These are phyloP conservation scores for Temnothorax nylanderi DNA, from an alignment of 1,140 invertebrate species.

Conservation along the genomic window DNA sequence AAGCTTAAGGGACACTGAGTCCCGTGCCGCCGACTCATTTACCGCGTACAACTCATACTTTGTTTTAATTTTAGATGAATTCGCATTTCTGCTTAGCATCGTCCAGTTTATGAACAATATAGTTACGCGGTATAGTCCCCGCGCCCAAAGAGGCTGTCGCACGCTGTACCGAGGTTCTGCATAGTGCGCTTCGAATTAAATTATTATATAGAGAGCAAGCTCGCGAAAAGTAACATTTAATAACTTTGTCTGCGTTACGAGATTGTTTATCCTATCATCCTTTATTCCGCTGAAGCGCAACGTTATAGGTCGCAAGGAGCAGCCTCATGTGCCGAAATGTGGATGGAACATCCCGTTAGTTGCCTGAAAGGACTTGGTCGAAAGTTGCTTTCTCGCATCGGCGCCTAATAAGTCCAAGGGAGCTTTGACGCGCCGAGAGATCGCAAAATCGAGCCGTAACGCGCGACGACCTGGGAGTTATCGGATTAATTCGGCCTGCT, in stretches of 20 bases:
- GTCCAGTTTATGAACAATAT: not conserved
- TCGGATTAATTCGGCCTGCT: constrained; percentile 65
- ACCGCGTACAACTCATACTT: not conserved
- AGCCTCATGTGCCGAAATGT: not conserved
- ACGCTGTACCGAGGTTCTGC: not conserved
- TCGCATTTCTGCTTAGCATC: constrained; percentile 11
- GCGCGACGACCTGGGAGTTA: constrained; percentile 59
- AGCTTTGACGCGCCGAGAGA: constrained; percentile 37
- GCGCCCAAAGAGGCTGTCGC: not conserved
- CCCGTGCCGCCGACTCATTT: constrained; percentile 18
- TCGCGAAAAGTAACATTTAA: constrained; percentile 6
- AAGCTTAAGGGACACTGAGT: constrained; percentile 17
- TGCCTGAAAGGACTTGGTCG: not conserved
- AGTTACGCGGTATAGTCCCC: not conserved
- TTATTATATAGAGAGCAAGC: not conserved
- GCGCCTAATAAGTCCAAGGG: constrained; percentile 38
- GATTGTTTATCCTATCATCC: not conserved
- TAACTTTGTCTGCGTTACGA: not conserved
- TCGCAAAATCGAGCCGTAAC: constrained; percentile 56
- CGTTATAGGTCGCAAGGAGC: not conserved
- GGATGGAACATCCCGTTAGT: constrained; percentile 1
- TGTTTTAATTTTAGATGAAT: constrained; percentile 44
- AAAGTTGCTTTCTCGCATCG: constrained; percentile 41
- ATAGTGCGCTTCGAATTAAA: not conserved
- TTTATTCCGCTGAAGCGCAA: not conserved